Evolutionary conservation across 2,888 invertebrate genomes (phyloP), one percentile per base, ranked within the genome.

Genomic region (Anaspis maculata): DNA sequence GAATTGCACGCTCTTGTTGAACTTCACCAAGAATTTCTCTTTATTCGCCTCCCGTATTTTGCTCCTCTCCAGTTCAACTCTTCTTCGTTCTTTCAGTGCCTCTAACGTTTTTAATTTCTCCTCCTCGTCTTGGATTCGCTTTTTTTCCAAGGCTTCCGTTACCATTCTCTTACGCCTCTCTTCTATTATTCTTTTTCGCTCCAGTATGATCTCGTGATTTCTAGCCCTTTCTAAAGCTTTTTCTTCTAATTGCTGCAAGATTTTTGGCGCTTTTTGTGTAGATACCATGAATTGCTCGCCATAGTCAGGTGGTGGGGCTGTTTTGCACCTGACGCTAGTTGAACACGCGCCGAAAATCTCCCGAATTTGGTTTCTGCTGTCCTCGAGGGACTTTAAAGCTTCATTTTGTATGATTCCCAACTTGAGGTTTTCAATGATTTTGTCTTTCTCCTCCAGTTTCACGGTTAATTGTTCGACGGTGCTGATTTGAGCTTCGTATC

Each of bases 201-300:
- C 71, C 34, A 70, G 57, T 43, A 70, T 68, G 4, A 66, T 51
- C 32, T 59, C 52, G 34, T 62, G 56, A 21, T 66, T 61, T 42
- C 66, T 52, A 23, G 66, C 77, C 22, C 85, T 68, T 44, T 79
- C 77, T 23, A 77, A 60, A 0, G 83, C 83, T 38, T 82, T 71
- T 34, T 78, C 75, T 51, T 84, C 80, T 81, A 85, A 82, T 56
- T 79, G 72, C 56, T 75, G 72, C 25, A 84, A 56, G 54, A 84
- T 78, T 55, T 76, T 77, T 2, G 84, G 83, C 21, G 77, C 74
- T 62, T 72, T 73, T 37, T 71, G 61, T 41, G 72, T 71, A 46
- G 67, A 66, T 26, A 72, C 52, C 30, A 70, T 46, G 32, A 62
- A 52, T 39, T 48, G 40, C 25, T 56, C 42, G 13, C 45, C 68